Evolutionary conservation across 2,113 vertebrate species (phyloP), one percentile per base, ranked within the genome.

Genomic region (Rhinogobius similis): DNA sequence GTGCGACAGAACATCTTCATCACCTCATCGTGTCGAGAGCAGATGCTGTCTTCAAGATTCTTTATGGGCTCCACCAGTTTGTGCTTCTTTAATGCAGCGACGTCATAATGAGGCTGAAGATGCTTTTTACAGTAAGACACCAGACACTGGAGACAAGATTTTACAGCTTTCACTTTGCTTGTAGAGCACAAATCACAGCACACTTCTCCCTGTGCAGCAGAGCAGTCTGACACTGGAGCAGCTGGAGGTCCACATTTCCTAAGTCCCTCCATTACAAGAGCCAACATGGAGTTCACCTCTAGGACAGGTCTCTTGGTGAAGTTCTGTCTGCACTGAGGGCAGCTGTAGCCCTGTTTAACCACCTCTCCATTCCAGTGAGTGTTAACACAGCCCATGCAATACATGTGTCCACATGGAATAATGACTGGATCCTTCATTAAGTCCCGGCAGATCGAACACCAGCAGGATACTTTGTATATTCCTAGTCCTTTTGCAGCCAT

Each of bases 1-100:
- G 61, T 62, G 18, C 36, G 10, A 39, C 36, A 41, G 38, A 41
- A 62, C 61, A 62, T 41, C 61, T 62, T 62, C 62, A 63, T 63
- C 2, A 63, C 38, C 38, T 63, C 62, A 24, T 43, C 38, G 14
- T 63, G 38, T 24, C 12, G 38, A 43, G 62, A 24, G 21, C 62
- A 63, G 26, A 58, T 58, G 55, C 32, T 58, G 24, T 58, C 52
- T 14, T 55, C 23, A 23, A 55, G 52, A 24, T 55, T 52, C 50
- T 52, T 23, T 5, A 10, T 55, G 23, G 52, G 52, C 11, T 55
- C 52, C 52, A 55, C 23, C 52, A 55, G 52, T 21, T 55, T 55
- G 52, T 55, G 52, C 52, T 55, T 55, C 52, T 55, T 55, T 55
- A 55, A 55, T 0, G 52, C 52, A 16, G 23, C 11, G 23, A 55